phyloP scores from a whole-genome alignment of 2,888 invertebrate species.

The Luffia ferchaultella region DNA sequence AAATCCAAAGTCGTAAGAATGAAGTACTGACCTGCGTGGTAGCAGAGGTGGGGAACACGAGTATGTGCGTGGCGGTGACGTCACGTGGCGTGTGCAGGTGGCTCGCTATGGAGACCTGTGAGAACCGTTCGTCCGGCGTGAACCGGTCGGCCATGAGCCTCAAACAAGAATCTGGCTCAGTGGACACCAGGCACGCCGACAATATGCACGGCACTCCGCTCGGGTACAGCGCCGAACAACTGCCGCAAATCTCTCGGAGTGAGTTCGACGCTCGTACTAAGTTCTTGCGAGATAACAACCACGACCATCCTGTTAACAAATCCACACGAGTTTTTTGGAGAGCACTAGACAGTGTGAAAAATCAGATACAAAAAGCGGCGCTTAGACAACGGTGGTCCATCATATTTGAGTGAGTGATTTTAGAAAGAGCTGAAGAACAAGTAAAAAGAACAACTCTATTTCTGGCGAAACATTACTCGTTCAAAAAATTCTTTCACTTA shows the following conservation, averaged over 20 bases:
- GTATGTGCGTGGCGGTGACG: constrained; percentile 96
- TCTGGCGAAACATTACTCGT: too few species aligned
- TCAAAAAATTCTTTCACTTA: too few species aligned
- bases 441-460: too few species aligned
- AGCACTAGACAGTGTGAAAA: neutral
- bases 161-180: constrained; percentile 89
- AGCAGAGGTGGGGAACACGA: constrained; percentile 97
- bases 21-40: constrained; percentile 77
- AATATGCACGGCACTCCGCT: constrained; percentile 89
- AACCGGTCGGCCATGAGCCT: constrained; percentile 94
- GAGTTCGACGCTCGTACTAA: constrained; percentile 86
- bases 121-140: constrained; percentile 93
- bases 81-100: constrained; percentile 95
- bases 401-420: too few species aligned
- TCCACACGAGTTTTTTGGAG: constrained; percentile 17
- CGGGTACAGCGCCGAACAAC: constrained; percentile 85
- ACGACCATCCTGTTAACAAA: constrained; percentile 81
- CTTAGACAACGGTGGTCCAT: too few species aligned
- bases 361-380: too few species aligned
- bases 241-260: constrained; percentile 89
- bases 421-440: too few species aligned
- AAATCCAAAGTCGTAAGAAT: too few species aligned
- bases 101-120: constrained; percentile 86
- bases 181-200: constrained; percentile 96
- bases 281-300: constrained; percentile 90